phyloP scores from a whole-genome alignment of 1,140 invertebrate species.

The Amyelois transitella region DNA sequence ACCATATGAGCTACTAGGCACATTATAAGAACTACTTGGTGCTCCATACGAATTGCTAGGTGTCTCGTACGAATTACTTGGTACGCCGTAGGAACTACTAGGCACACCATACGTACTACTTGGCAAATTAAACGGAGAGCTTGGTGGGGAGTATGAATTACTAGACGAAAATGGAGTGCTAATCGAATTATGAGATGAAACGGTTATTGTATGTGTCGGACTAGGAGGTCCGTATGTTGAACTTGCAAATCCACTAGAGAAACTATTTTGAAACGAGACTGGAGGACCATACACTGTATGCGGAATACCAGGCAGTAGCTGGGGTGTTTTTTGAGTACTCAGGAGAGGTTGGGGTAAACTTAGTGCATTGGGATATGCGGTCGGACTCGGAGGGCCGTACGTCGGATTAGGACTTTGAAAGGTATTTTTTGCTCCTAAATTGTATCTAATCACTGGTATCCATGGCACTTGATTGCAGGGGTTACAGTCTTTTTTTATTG shows the following conservation, averaged over 20 bases:
- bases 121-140: slow-evolving; percentile 19
- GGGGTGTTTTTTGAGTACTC: slow-evolving; percentile 28
- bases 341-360: slow-evolving; percentile 38
- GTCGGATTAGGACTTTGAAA: slow-evolving; percentile 41
- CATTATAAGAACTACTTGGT: slow-evolving; percentile 1
- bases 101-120: slow-evolving; percentile 28
- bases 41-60: slow-evolving; percentile 5
- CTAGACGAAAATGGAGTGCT: slow-evolving; percentile 31
- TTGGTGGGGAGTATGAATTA: slow-evolving; percentile 28
- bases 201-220: slow-evolving; percentile 39
- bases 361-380: slow-evolving; percentile 27
- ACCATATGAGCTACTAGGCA: background rate
- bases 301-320: slow-evolving; percentile 29
- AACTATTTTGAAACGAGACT: slow-evolving; percentile 27
- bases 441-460: slow-evolving; percentile 80
- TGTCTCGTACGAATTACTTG: slow-evolving; percentile 22
- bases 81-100: slow-evolving; percentile 14
- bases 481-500: slow-evolving; percentile 77
- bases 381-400: slow-evolving; percentile 53
- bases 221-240: slow-evolving; percentile 60
- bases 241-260: slow-evolving; percentile 25
- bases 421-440: slow-evolving; percentile 41
- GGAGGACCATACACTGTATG: slow-evolving; percentile 48
- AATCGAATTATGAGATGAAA: slow-evolving; percentile 25
- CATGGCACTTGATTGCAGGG: slow-evolving; percentile 85